A percentile compares a stretch with the other conserved stretches of the same genome.
phyloP scores from a whole-genome alignment of 2,113 vertebrate species.

The Pelvicachromis taeniatus region DNA sequence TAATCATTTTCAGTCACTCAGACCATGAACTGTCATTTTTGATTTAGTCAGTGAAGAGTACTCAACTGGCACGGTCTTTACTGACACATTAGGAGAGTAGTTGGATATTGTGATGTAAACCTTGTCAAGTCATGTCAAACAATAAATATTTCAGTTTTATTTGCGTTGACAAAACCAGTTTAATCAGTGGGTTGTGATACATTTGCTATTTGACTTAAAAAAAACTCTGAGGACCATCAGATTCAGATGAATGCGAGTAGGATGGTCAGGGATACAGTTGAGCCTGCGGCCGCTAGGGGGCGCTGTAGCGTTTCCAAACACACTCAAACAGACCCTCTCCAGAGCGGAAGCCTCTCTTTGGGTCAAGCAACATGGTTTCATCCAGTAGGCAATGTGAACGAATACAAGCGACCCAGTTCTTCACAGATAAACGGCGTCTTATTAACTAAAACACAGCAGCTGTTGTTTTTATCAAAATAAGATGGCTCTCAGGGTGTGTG shows the following conservation, averaged over 20 bases:
- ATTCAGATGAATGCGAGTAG: not conserved
- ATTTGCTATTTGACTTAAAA: not conserved
- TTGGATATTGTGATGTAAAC: not conserved
- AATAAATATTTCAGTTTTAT: not conserved
- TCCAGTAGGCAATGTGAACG: slow-evolving; percentile 34
- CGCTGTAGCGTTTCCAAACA: not conserved
- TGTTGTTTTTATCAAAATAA: not conserved
- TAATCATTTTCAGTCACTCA: not conserved
- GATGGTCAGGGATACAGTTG: not conserved
- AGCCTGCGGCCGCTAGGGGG: slow-evolving; percentile 37
- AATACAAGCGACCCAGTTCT: slow-evolving; percentile 29
- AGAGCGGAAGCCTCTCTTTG: slow-evolving; percentile 32
- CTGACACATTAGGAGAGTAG: not conserved
- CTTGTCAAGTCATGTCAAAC: not conserved
- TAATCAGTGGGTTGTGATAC: not conserved
- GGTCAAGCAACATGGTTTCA: slow-evolving; percentile 64
- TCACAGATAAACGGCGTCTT: rapidly evolving
- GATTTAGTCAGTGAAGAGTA: not conserved
- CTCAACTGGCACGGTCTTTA: not conserved
- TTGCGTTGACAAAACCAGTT: not conserved
- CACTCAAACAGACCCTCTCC: not conserved
- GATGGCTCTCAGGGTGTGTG: slow-evolving; percentile 61
- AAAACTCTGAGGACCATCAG: not conserved
- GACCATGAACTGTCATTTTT: not conserved
- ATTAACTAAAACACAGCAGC: not conserved